Evolutionary conservation across 2,888 invertebrate species (phyloP), one percentile per base, ranked within the genome.

Genomic region (Blera fallax): DNA sequence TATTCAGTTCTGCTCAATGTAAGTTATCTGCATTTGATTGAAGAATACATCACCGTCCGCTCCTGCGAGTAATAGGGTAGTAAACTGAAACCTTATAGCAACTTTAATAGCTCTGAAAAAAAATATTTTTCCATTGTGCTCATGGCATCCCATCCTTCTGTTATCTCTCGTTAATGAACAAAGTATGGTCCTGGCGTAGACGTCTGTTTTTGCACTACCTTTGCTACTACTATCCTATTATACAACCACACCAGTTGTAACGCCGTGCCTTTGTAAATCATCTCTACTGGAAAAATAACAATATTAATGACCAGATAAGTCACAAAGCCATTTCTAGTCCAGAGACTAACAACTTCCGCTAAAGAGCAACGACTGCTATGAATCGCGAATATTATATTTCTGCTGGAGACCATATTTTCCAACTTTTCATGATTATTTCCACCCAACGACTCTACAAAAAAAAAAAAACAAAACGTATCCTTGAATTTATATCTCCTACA

Each of bases 341-440:
- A 58, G 45, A 32, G 43, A 24, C 14, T 16, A 50, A 34, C 43
- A 69, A 67, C 48, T 72, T 64, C 76, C 56, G 21, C 21, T 27
- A 64, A 45, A 69, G 60, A 56, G 54, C 69, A 74, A 69, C 43
- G 80, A 52, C 80, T 58, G 14, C 40, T 8, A 32, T 18, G 16
- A n/a, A 32, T 43, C 16, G 37, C 11, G 37, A 37, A 11, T 10
- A 37, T 18, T 16, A 58, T 3, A 4, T 11, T 34, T 16, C 40
- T 18, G 16, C 29, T 18, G 11, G 10, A 32, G 10, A 34, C 16
- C 58, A 27, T 16, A 24, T 58, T 58, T 62, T 29, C 21, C 11
- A 62, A 62, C 52, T 40, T 40, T 62, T 48, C 58, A 48, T 48
- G 16, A 48, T 65, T 52, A 34, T 52, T 48, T 4, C 32, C 18